Conservation (phyloP, 2,888 invertebrate genomes). For the Reticulitermes lucifugus region DNA sequence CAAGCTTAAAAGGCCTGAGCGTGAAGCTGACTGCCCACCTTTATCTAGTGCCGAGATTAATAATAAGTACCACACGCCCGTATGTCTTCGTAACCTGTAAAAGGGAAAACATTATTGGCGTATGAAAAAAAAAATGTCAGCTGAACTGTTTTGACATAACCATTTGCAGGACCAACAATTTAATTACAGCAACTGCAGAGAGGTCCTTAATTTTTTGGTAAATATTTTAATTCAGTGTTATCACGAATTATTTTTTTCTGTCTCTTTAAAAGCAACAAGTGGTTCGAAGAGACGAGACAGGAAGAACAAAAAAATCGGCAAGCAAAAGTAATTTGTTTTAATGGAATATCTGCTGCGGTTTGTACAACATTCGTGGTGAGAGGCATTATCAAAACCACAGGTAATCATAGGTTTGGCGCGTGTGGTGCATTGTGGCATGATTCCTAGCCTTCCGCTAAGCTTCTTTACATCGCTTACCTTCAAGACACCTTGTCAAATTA, state of each 20-base stretch:
- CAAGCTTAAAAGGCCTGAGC: too few species aligned
- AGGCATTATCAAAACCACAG: neutral
- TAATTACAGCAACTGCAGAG: neutral
- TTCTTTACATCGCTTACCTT: neutral
- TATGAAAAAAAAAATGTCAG: too few species aligned
- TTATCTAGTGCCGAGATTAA: too few species aligned
- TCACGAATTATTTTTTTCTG: neutral
- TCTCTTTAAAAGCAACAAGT: neutral
- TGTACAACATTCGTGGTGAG: neutral
- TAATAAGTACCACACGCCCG: too few species aligned
- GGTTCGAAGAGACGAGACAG: neutral
- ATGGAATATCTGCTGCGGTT: neutral
- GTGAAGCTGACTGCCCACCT: too few species aligned
- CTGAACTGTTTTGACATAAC: neutral
- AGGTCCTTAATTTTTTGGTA: neutral
- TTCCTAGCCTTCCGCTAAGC: neutral
- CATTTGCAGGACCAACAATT: neutral
- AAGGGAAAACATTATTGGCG: too few species aligned
- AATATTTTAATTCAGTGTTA: neutral
- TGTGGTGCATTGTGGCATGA: neutral
- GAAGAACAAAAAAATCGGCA: neutral
- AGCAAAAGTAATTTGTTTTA: neutral
- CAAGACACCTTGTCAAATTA: conserved; percentile 47
- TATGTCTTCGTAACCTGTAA: too few species aligned
- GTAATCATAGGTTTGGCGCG: neutral